Base-by-base conservation (phyloP, 2,797 vertebrate genomes). In the Cebuella pygmaea region DNA sequence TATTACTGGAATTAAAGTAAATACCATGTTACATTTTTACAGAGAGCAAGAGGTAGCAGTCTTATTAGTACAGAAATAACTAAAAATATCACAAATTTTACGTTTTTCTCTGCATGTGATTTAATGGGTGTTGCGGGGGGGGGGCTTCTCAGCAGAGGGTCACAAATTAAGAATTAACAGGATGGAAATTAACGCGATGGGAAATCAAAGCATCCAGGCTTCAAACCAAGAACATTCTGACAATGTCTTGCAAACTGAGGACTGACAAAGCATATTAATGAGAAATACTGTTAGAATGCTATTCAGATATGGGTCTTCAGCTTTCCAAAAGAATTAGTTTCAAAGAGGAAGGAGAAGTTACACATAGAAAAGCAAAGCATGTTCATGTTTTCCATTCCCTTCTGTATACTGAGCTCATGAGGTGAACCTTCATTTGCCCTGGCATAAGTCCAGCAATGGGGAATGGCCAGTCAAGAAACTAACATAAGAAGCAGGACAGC, bases 171-270 rank as follows among this genome's bases (percentile, higher is more conserved):
- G 94, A 94, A 93, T 64, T 44, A 86, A 72, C 10, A 80, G 24
- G 64, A 74, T 50, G 48, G 83, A 93, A 93, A 93, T 84, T 91
- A 92, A 78, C 41, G 83, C 44, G 57, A 78, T 1, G 46, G 61
- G 81, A 90, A 93, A 92, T 85, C 57, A 90, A 86, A 90, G 92
- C 30, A 44, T 14, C 26, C 82, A 90, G 92, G 84, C 92, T 89
- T 94, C 88, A 80, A 88, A 83, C 80, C 76, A 85, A 95, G 75
- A 96, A 93, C 85, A 90, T 36, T 50, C 50, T 81, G 52, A 87
- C 55, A 48, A 75, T 5, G 75, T 64, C 93, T 87, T 80, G 48
- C 85, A 85, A 87, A 78, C 9, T 27, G 36, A 85, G 90, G 74
- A 88, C 64, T 59, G 50, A 83, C 88, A 50, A 33, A 41, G 93